Percentiles rank a stretch among this genome's conserved stretches.
Evolutionary conservation across 2,113 vertebrate species (phyloP).

Genomic region (Brachirus orientalis): DNA sequence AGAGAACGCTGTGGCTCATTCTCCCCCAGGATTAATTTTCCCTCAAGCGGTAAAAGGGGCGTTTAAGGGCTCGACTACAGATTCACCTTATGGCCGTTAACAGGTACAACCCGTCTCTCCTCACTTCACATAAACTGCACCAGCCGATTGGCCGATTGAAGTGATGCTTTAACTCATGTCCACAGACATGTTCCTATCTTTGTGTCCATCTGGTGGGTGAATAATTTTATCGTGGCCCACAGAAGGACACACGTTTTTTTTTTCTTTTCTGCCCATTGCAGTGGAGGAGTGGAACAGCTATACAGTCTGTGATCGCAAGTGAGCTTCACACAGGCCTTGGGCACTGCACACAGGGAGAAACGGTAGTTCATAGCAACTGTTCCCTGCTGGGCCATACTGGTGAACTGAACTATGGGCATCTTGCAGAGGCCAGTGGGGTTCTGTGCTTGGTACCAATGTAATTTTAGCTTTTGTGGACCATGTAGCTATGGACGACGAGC

Average conservation of each 20-base stretch:
- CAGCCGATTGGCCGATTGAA: conserved; percentile 50
- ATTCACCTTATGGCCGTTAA: conserved; percentile 58
- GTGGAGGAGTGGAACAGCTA: conserved; percentile 26
- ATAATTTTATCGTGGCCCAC: conserved; percentile 63
- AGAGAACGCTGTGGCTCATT: conserved; percentile 51
- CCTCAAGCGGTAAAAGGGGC: conserved; percentile 25
- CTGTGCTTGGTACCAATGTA: conserved; percentile 36
- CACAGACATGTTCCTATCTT: conserved; percentile 47
- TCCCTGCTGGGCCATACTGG: conserved; percentile 51
- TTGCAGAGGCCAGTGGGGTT: conserved; percentile 45
- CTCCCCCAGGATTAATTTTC: conserved; percentile 58
- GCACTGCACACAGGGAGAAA: conserved; percentile 42
- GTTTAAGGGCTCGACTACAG: conserved; percentile 53
- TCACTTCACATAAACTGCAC: conserved; percentile 21
- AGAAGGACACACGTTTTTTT: conserved; percentile 39
- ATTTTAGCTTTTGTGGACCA: conserved; percentile 56
- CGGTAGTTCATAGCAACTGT: conserved; percentile 51
- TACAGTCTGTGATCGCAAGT: conserved; percentile 48
- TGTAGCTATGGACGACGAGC: conserved; percentile 36
- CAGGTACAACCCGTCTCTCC: conserved; percentile 19
- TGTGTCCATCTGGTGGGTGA: conserved; percentile 57
- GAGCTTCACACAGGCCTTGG: conserved; percentile 61
- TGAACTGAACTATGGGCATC: conserved; percentile 50
- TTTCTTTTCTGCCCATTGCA: conserved; percentile 31
- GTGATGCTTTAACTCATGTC: conserved; percentile 35